Conservation (phyloP, 2,888 invertebrate genomes). For the Drosophila siamana region DNA sequence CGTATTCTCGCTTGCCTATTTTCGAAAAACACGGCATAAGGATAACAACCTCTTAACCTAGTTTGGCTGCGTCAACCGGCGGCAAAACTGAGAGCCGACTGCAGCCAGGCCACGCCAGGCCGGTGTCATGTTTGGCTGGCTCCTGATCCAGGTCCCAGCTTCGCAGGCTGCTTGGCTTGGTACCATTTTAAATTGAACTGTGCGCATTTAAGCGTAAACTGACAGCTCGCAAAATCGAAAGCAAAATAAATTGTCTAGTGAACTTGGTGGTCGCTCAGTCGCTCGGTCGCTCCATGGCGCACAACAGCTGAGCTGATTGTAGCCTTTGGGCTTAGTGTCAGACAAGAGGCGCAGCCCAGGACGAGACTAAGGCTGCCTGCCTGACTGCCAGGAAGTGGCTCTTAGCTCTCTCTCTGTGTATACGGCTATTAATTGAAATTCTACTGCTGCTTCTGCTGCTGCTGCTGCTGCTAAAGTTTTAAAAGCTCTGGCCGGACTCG, state of each 20-base stretch:
- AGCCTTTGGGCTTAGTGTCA: conserved; percentile 79
- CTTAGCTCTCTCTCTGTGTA: conserved; percentile 29
- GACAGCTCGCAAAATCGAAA: conserved; percentile 82
- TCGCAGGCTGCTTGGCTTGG: conserved; percentile 60
- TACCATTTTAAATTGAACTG: conserved; percentile 79
- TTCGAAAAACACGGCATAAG: conserved; percentile 82
- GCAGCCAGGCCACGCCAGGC: conserved; percentile 50
- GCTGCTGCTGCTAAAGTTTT: conserved; percentile 60
- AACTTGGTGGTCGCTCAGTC: conserved; percentile 63
- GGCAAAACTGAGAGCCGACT: too few species aligned
- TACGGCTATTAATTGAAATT: conserved; percentile 81
- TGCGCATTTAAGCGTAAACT: conserved; percentile 82
- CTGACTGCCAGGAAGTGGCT: conserved; percentile 40
- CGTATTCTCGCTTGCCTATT: conserved; percentile 72
- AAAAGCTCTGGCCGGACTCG: conserved; percentile 57
- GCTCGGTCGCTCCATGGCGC: conserved; percentile 37
- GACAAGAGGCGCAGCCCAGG: conserved; percentile 43
- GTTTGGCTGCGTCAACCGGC: conserved; percentile 63
- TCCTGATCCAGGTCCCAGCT: conserved; percentile 28
- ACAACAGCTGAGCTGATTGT: conserved; percentile 78
- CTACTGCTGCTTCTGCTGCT: conserved; percentile 65
- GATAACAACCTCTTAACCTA: conserved; percentile 81
- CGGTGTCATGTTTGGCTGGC: conserved; percentile 40
- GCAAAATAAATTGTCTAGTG: conserved; percentile 82
- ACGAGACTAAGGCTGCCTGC: too few species aligned